Evolutionary conservation across 92 coral and sea anemone genomes (phyloP), one percentile per base, ranked within the genome.

Genomic region (Micromussa lordhowensis): DNA sequence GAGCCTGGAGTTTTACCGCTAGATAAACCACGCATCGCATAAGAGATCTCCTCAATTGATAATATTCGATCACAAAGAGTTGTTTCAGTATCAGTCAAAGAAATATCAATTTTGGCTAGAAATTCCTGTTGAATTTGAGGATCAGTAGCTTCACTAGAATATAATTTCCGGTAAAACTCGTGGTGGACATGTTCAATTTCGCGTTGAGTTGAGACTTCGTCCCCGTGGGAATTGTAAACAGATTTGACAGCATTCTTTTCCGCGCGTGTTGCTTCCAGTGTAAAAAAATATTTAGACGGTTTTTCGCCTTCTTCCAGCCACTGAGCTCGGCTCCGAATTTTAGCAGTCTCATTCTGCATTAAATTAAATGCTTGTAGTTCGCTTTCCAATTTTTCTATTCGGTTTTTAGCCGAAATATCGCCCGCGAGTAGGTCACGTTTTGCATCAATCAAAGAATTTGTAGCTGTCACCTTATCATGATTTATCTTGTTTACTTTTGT

Each of bases 281-380:
- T 29, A 11, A 78, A 74, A n/a, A 89, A 89, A 44, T 32, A 89
- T 9, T 68, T 35, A 0, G 78, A 31, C 0, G 86, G 85, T 44
- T 68, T 61, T 38, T 85, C 87, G 0, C 87, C 86, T 59, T 90
- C 92, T 1, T n/a, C n/a, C n/a, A 81, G 15, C 85, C 89, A 89
- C 38, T 84, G 79, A 2, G 77, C 81, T n/a, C 71, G 44, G 0
- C 88, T 86, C 14, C 85, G 85, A 16, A 68, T 78, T 58, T 78
- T 57, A 1, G 13, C 30, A 0, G 85, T 40, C 6, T 82, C 29
- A 1, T 26, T 36, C 7, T 68, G 78, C 0, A 30, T 11, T 1
- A n/a, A 13, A 30, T 6, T 24, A 19, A 86, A 28, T 8, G 16
- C 88, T n/a, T n/a, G n/a, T n/a, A n/a, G n/a, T n/a, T n/a, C n/a